Evolutionary conservation across 2,113 vertebrate species (phyloP), one percentile per base, ranked within the genome.

Genomic region (Pollachius pollachius): DNA sequence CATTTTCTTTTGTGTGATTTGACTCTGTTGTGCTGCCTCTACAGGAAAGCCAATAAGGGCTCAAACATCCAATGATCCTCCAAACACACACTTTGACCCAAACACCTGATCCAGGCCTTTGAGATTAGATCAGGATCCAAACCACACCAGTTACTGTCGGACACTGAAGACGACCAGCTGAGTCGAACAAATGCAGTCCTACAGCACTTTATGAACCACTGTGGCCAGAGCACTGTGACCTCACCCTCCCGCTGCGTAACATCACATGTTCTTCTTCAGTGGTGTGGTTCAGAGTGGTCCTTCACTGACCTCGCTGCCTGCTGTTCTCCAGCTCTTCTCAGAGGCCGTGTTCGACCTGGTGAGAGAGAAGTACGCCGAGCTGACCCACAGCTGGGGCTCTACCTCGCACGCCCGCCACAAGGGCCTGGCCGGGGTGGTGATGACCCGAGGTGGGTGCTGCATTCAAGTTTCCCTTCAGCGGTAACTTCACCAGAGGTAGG

Each of bases 381-480:
- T 89, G 57, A 64, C 62, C 0, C 69, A 64, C 61, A 4, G 52
- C 3, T 12, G 72, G 62, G 65, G 18, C 18, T 52, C 73, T 12
- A 18, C 76, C 62, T 80, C 75, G 11, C 58, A 25, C 4, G 8
- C n/a, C 68, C 74, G 34, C 5, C 77, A 80, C 80, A 85, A 85
- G 16, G 83, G 66, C 6, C 81, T 89, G 80, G 85, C 87, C 0
- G 87, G 83, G 15, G 70, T 90, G 1, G 77, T 88, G 0, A 83
- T 89, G 85, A 90, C 81, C 68, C 78, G 72, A 88, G 88, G 88
- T 88, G 78, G 82, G 82, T 18, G 27, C 11, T 41, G 3, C 2
- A 4, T 41, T 41, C 37, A 41, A 41, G 37, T 23, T 23, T 23
- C 23, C 3, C 23, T 23, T 23, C 23, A 23, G 23, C 23, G 23